Conservation (phyloP, 2,113 vertebrate species). For the Nipponia nippon region DNA sequence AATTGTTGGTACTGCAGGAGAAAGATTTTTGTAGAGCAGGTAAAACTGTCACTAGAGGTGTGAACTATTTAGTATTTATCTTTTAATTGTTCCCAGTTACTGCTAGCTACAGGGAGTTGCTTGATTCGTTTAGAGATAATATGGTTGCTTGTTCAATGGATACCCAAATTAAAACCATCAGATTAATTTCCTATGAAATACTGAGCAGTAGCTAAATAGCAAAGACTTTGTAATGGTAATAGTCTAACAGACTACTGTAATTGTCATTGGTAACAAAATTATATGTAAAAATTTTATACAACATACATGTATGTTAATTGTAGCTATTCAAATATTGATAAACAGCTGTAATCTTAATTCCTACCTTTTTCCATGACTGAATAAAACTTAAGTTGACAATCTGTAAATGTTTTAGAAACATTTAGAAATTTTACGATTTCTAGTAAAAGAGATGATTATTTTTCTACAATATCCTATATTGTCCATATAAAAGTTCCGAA, state of each 20-base stretch:
- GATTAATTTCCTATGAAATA: background rate
- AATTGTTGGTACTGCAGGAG: background rate
- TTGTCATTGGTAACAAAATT: background rate
- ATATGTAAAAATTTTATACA: background rate
- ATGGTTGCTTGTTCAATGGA: background rate
- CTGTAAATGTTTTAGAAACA: background rate
- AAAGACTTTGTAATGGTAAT: background rate
- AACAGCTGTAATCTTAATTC: background rate
- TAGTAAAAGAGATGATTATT: background rate
- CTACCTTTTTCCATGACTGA: background rate
- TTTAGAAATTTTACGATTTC: background rate
- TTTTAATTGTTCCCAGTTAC: background rate
- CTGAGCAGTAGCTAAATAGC: background rate
- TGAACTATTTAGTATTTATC: background rate
- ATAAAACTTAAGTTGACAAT: background rate
- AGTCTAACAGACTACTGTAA: background rate
- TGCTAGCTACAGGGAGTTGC: background rate
- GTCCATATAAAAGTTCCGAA: background rate
- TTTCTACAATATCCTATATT: background rate
- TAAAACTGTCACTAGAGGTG: background rate
- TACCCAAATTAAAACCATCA: background rate
- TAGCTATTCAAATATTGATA: background rate
- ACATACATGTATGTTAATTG: background rate
- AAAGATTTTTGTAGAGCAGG: background rate
- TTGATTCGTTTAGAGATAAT: background rate